Evolutionary conservation across 2,113 vertebrate genomes (phyloP), one percentile per base, ranked within the genome.

Genomic region (Microcebus tavaratra): DNA sequence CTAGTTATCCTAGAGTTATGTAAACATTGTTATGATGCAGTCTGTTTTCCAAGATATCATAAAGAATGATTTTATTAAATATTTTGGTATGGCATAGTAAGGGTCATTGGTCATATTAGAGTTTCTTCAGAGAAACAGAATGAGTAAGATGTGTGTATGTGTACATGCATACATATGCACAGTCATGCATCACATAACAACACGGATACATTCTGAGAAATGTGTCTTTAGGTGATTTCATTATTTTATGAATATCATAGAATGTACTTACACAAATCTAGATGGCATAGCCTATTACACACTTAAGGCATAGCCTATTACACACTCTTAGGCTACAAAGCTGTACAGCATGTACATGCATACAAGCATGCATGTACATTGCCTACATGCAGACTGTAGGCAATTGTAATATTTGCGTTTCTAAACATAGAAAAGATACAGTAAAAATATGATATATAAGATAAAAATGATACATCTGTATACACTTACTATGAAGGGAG

Each of bases 31-130:
- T 92, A 84, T 6, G 23, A 61, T 87, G 14, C 45, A 12, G 31
- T 82, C 31, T 89, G 1, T 90, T n/a, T 82, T 70, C 36, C 31
- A 75, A 53, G 39, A 70, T 73, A 50, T 8, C 39, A 55, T 68
- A 72, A 65, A 36, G 36, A 76, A 8, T 88, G 50, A 39, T 85
- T 45, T 34, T 92, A 76, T 94, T 59, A 81, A 86, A 59, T 84
- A 17, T 85, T 89, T 57, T 92, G n/a, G n/a, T 21, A 21, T 87
- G n/a, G 7, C 25, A 50, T 72, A 72, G 8, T 68, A 18, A 73
- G 59, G 18, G 17, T 73, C 57, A 78, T 29, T 78, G 81, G 21
- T 18, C 61, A 1, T 68, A 48, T 96, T 80, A 85, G 63, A 17
- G 25, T 85, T 85, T 94, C 29, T 75, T 23, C 14, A 81, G 17